A percentile compares a stretch with the other conserved stretches of the same genome.
Evolutionary conservation across 2,797 vertebrate species (phyloP).

Genomic region (Momotus momota): DNA sequence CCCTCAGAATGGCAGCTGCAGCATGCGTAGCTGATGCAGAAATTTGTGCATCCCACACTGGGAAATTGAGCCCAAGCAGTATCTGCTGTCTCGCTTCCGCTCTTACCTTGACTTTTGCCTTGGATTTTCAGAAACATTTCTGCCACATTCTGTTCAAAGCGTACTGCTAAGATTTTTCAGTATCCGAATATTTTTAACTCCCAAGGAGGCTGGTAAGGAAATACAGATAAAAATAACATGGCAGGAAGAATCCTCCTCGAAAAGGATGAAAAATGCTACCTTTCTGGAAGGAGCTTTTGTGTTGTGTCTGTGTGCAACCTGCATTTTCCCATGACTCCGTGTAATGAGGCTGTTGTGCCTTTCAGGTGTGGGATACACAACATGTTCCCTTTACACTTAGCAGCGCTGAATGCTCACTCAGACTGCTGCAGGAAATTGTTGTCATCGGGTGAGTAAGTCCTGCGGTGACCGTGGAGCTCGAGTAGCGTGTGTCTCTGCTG

Average conservation of each 20-base stretch:
- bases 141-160: conserved; percentile 10
- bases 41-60: background rate
- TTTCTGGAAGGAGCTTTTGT: background rate
- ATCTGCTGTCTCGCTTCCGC: background rate
- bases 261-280: background rate
- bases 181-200: conserved; percentile 17
- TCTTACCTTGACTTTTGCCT: background rate
- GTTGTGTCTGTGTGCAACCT: background rate
- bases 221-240: background rate
- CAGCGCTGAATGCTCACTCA: conserved; percentile 93
- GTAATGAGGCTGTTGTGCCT: conserved; percentile 14
- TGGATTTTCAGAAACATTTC: background rate
- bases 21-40: background rate
- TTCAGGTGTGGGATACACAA: conserved; percentile 92
- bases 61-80: background rate
- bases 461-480: background rate
- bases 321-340: background rate
- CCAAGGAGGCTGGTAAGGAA: background rate
- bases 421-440: conserved; percentile 95
- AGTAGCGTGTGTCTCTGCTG: conserved; percentile 4
- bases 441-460: conserved; percentile 78
- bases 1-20: background rate
- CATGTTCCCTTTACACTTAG: conserved; percentile 97
- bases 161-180: background rate
- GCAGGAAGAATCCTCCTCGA: background rate